Evolutionary conservation across 2,888 invertebrate species (phyloP), one percentile per base, ranked within the genome.

Genomic region (Caenorhabditis sp.): DNA sequence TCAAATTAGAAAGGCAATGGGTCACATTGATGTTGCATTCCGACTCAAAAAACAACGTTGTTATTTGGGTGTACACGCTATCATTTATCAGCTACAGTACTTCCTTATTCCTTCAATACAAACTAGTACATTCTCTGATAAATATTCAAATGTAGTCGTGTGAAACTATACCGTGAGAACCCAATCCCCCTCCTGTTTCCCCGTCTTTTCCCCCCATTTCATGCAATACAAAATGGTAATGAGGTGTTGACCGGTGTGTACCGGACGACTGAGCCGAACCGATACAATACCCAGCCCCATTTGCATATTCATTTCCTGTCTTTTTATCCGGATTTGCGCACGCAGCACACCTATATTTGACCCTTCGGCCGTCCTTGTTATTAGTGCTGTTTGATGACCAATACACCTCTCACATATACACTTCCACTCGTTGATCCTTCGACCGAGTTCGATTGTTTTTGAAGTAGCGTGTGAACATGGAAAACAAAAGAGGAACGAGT

Each of bases 261-360:
- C 28, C 32, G 55, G 24, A 26, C 60, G 47, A 47, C 69, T 58
- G 22, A 22, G 35, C 44, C 51, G 24, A 26, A 44, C n/a, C 56
- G 64, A 64, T 58, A 74, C 74, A 74, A 74, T 74, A 47, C 50
- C 72, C 32, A 32, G n/a, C n/a, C 32, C 32, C 67, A 76, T 76
- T 76, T 76, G 67, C 76, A 76, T 76, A 76, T 64, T 64, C 72
- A 72, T 72, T 72, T 72, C 72, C 72, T 64, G 72, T 37, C 56
- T 50, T 50, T 69, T 47, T 58, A 58, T 69, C 56, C 67, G 76
- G 76, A 76, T 76, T 76, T 76, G 76, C 51, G 56, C 56, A 32
- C n/a, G n/a, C n/a, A n/a, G n/a, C n/a, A 9, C 32, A 55, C 55
- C 53, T 60, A 18, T 28, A n/a, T 44, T 40, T 35, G 40, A 55